phyloP scores from a whole-genome alignment of 1,140 invertebrate species.

The Drosophila nannoptera region DNA sequence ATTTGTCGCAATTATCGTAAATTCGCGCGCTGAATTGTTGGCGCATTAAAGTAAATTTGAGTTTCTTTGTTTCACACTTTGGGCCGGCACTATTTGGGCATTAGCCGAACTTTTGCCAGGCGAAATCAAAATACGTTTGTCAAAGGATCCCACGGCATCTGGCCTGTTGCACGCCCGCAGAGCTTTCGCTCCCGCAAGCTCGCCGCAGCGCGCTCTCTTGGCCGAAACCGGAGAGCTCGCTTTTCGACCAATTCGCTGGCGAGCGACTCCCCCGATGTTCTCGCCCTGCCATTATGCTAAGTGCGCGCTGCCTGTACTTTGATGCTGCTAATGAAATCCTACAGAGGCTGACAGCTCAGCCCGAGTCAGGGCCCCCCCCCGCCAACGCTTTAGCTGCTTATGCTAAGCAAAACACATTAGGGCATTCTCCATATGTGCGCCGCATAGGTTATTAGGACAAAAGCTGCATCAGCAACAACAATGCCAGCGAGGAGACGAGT shows the following conservation, averaged over 20 bases:
- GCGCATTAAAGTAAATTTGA: constrained; percentile 72
- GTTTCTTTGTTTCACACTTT: constrained; percentile 53
- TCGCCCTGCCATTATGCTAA: constrained; percentile 62
- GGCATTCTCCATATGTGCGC: constrained; percentile 28
- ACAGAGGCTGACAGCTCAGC: neutral
- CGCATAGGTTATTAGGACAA: constrained; percentile 61
- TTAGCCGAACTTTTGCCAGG: constrained; percentile 38
- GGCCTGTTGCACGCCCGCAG: constrained; percentile 62
- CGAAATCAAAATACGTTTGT: constrained; percentile 71
- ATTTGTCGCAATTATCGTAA: constrained; percentile 74
- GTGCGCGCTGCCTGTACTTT: constrained; percentile 55
- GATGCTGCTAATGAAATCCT: constrained; percentile 43
- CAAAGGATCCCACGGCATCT: constrained; percentile 15
- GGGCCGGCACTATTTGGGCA: constrained; percentile 49
- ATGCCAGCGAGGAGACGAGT: neutral
- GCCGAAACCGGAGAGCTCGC: constrained; percentile 6
- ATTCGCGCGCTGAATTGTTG: constrained; percentile 67
- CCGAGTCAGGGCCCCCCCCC: neutral
- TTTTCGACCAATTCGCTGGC: constrained; percentile 63
- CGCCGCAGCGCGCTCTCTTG: constrained; percentile 7
- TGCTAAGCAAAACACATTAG: constrained; percentile 68
- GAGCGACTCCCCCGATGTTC: constrained; percentile 17
- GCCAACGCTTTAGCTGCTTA: constrained; percentile 31
- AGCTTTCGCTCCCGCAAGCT: constrained; percentile 53
- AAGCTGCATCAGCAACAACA: constrained; percentile 48